These are phyloP conservation scores for Sinocyclocheilus rhinocerous DNA, from an alignment of 2,113 vertebrate genomes.

Conservation along the genomic window DNA sequence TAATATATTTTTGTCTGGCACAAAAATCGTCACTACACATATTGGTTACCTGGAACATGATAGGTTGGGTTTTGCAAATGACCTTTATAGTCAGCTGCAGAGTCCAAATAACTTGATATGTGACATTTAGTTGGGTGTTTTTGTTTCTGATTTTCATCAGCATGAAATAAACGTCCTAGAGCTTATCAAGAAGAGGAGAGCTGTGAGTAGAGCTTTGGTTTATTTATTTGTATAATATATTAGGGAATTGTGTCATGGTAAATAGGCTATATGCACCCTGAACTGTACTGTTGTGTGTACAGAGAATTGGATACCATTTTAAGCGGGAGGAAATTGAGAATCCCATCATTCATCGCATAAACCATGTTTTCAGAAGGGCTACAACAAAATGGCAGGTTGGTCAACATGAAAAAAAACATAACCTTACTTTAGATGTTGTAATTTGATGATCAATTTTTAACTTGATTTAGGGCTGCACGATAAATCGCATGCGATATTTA, in stretches of 20 bases:
- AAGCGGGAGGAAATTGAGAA: conserved; percentile 94
- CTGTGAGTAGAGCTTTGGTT: conserved; percentile 76
- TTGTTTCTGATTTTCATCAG: conserved; percentile 67
- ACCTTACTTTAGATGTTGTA: background rate
- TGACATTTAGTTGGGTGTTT: background rate
- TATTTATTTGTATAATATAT: background rate
- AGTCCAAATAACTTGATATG: background rate
- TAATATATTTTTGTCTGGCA: background rate
- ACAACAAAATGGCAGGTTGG: conserved; percentile 92
- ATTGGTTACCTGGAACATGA: background rate
- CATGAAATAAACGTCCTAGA: conserved; percentile 95
- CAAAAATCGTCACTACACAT: background rate
- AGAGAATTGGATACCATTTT: conserved; percentile 89
- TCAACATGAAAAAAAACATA: background rate
- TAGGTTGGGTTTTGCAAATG: background rate
- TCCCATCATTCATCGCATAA: conserved; percentile 84
- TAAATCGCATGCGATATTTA: no score
- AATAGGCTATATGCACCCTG: background rate
- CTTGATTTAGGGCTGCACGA: no score
- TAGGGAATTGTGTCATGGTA: background rate
- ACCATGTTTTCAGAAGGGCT: conserved; percentile 85
- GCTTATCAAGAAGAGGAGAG: conserved; percentile 90
- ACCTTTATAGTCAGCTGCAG: background rate
- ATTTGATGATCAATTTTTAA: background rate
- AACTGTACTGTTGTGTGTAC: conserved; percentile 37